Percentiles rank a stretch among this genome's conserved stretches.
phyloP scores from a whole-genome alignment of 2,888 invertebrate genomes.

The Chironomus tentans region DNA sequence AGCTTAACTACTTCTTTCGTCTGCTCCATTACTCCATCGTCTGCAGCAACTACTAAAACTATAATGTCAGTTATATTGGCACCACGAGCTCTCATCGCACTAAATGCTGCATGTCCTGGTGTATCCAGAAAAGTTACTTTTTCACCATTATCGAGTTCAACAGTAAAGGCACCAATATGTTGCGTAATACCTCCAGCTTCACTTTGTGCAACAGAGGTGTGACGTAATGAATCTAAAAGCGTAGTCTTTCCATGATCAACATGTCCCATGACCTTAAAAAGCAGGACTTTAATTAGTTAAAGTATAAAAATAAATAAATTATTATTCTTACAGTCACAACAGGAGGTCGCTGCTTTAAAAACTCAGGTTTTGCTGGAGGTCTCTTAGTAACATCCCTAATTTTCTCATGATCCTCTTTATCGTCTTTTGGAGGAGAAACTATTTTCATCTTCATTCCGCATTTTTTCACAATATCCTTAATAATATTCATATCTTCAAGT shows the following conservation, averaged over 20 bases:
- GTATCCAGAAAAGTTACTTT: conserved; percentile 93
- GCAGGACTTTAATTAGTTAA: neutral
- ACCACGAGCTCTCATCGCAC: conserved; percentile 88
- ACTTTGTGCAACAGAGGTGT: conserved; percentile 74
- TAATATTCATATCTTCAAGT: conserved; percentile 55
- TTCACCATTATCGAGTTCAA: conserved; percentile 55
- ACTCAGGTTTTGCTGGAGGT: conserved; percentile 55
- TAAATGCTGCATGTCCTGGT: conserved; percentile 97
- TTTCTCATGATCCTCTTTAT: conserved; percentile 31
- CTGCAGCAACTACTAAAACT: conserved; percentile 93
- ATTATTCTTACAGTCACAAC: conserved; percentile 70
- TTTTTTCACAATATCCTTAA: conserved; percentile 58
- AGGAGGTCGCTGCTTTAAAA: conserved; percentile 69
- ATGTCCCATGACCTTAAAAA: conserved; percentile 71
- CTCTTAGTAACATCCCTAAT: conserved; percentile 50
- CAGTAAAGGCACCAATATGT: conserved; percentile 96
- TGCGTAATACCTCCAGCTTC: conserved; percentile 99
- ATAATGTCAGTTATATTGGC: conserved; percentile 90
- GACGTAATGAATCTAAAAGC: conserved; percentile 75
- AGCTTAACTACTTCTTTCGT: conserved; percentile 84
- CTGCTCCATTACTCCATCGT: conserved; percentile 98
- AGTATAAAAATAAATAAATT: neutral
- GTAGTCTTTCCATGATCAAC: conserved; percentile 99
- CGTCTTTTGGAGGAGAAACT: conserved; percentile 43
- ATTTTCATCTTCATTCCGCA: conserved; percentile 55